phyloP scores from a whole-genome alignment of 2,888 invertebrate species.

The Limulus polyphemus region DNA sequence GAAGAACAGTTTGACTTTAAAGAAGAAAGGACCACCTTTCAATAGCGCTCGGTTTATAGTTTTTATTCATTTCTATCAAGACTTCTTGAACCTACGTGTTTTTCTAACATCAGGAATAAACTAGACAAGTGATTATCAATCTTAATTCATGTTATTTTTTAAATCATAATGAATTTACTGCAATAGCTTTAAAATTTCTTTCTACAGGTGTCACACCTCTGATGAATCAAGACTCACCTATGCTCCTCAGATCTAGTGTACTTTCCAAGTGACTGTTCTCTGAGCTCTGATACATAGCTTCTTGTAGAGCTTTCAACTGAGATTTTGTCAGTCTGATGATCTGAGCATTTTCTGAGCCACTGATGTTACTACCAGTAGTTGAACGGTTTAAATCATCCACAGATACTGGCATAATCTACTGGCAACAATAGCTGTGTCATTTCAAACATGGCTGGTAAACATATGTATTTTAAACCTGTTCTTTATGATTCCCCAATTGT shows the following conservation, averaged over 20 bases:
- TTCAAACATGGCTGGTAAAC: too few species aligned
- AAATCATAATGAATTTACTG: too few species aligned
- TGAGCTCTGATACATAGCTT: conserved; percentile 87
- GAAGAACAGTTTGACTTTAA: too few species aligned
- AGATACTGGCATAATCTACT: conserved; percentile 21
- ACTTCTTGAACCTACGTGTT: too few species aligned
- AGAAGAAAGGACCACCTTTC: too few species aligned
- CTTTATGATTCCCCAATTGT: too few species aligned
- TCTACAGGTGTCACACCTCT: too few species aligned
- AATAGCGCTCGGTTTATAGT: too few species aligned
- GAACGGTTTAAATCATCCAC: conserved; percentile 28
- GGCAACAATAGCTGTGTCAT: background rate
- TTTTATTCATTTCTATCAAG: too few species aligned
- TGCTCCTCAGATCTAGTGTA: conserved; percentile 68
- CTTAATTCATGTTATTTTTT: background rate
- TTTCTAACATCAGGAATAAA: too few species aligned
- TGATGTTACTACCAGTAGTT: conserved; percentile 4
- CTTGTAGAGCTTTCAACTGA: conserved; percentile 71
- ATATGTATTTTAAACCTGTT: too few species aligned
- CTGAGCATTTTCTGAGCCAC: conserved; percentile 10
- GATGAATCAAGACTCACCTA: conserved; percentile 39
- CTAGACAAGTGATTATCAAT: background rate
- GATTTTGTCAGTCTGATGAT: conserved; percentile 50
- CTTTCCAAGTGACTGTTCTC: conserved; percentile 78
- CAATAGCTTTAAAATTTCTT: too few species aligned